These are phyloP conservation scores for Prochilodus magdalenae DNA, from an alignment of 2,113 vertebrate species.

Conservation along the genomic window DNA sequence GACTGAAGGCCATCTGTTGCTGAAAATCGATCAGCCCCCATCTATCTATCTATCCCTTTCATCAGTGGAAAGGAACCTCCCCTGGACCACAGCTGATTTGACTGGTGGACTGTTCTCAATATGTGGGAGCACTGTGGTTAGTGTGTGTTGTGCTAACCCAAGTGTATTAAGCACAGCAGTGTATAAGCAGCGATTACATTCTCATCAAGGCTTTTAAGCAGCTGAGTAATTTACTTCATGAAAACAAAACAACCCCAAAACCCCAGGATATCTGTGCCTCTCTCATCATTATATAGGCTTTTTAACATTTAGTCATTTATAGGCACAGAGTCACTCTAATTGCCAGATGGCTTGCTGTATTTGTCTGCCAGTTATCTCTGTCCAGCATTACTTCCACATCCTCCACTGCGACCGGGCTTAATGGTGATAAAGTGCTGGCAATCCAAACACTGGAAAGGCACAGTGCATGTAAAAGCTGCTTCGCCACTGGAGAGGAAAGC, in stretches of 20 bases:
- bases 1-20: background rate
- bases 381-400: conserved; percentile 4
- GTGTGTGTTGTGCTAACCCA: no score
- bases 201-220: background rate
- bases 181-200: background rate
- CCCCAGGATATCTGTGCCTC: background rate
- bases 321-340: conserved; percentile 3
- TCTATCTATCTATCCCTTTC: no score
- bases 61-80: background rate
- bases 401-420: background rate
- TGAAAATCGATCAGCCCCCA: background rate
- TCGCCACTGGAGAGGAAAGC: conserved; percentile 13
- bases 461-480: conserved; percentile 1
- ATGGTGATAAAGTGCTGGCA: conserved; percentile 36
- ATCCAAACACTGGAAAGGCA: conserved; percentile 22
- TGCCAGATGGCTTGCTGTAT: conserved; percentile 30
- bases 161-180: background rate
- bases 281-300: background rate
- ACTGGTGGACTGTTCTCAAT: no score
- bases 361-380: conserved; percentile 36
- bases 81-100: background rate
- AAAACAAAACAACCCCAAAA: background rate
- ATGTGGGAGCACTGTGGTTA: no score
- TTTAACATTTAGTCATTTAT: conserved; percentile 33
- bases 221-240: background rate